Percentiles rank a stretch among this genome's conserved stretches.
Evolutionary conservation across 2,113 vertebrate genomes (phyloP).

Genomic region (Mormyrus lacerda): DNA sequence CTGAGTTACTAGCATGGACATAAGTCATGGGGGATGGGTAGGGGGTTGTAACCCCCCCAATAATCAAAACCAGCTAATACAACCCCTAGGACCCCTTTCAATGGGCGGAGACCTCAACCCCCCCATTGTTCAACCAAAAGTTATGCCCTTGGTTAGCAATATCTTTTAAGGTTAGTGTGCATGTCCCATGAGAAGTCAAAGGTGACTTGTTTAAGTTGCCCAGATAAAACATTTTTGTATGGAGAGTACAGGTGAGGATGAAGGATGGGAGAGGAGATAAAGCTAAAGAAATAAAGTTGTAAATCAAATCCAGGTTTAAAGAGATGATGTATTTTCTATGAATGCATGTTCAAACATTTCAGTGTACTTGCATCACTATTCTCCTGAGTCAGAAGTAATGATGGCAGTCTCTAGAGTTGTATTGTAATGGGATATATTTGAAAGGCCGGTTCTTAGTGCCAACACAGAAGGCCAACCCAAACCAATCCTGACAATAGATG

Average conservation of each 20-base stretch:
- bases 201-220: not conserved
- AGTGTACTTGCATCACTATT: not conserved
- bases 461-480: not conserved
- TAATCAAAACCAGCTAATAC: not conserved
- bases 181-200: not conserved
- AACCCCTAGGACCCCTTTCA: not conserved
- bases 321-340: not conserved
- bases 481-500: too few relatives aligned
- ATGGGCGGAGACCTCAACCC: not conserved
- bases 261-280: not conserved
- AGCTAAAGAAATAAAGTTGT: not conserved
- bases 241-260: not conserved
- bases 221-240: not conserved
- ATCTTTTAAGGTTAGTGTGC: not conserved
- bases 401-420: not conserved
- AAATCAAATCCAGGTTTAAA: not conserved
- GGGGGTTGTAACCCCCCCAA: not conserved
- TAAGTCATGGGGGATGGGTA: not conserved
- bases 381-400: not conserved
- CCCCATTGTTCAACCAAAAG: not conserved
- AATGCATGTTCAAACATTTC: not conserved
- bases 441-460: not conserved
- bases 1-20: not conserved
- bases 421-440: not conserved
- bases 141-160: not conserved